phyloP scores from a whole-genome alignment of 2,113 vertebrate genomes.

The Indri indri region DNA sequence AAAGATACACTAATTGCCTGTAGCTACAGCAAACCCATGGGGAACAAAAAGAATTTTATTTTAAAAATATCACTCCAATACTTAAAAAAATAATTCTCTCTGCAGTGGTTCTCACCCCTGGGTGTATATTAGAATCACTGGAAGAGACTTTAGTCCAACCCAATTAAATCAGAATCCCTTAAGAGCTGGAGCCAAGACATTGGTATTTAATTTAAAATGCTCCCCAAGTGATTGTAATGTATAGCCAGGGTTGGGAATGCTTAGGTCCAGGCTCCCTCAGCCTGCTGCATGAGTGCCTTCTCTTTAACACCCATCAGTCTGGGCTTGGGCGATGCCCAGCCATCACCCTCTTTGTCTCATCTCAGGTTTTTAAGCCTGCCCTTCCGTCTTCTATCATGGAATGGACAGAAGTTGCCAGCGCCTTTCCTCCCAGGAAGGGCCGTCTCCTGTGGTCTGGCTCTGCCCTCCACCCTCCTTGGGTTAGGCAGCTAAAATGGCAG shows the following conservation, averaged over 20 bases:
- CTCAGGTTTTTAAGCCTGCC: not conserved
- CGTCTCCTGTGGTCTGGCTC: not conserved
- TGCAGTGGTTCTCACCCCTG: not conserved
- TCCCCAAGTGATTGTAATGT: not conserved
- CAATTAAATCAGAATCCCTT: not conserved
- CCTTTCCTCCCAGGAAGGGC: not conserved
- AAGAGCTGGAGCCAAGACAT: not conserved
- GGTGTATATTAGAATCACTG: not conserved
- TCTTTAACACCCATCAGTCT: not conserved
- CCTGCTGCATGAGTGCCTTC: not conserved
- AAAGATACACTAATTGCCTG: not conserved
- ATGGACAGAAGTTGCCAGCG: not conserved
- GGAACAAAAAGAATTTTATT: not conserved
- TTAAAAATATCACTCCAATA: not conserved
- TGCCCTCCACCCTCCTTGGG: not conserved
- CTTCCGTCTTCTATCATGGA: not conserved
- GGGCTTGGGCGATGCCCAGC: not conserved
- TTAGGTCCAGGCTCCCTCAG: not conserved
- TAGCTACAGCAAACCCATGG: not conserved
- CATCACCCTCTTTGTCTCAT: not conserved
- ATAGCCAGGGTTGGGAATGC: not conserved
- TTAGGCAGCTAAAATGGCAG: not conserved
- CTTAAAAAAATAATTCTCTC: slow-evolving; percentile 12
- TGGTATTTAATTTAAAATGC: not conserved
- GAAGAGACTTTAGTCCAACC: not conserved